Evolutionary conservation across 2,888 invertebrate genomes (phyloP).

Genomic region (Pimpla rufipes): DNA sequence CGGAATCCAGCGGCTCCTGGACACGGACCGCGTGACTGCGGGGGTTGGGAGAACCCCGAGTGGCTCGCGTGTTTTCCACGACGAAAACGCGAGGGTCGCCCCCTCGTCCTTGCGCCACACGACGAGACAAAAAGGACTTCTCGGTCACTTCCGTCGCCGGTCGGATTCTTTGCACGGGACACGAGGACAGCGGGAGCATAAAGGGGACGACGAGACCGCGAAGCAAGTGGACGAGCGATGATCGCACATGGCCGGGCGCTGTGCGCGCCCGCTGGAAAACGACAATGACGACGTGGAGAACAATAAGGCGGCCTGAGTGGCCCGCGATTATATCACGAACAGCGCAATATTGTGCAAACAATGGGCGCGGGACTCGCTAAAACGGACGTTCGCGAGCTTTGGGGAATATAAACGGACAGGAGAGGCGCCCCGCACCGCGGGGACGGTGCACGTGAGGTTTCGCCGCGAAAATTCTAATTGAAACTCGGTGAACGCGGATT

Average conservation of each 20-base stretch:
- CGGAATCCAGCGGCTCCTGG: background rate
- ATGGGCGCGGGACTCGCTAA: background rate
- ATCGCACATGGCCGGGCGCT: background rate
- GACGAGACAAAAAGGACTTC: conserved; percentile 12
- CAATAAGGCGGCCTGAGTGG: conserved; percentile 10
- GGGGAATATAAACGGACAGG: background rate
- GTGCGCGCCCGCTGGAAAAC: conserved; percentile 2
- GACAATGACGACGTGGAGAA: background rate
- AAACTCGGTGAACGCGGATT: too few relatives aligned
- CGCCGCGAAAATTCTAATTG: too few relatives aligned
- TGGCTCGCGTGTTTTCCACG: background rate
- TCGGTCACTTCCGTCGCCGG: background rate
- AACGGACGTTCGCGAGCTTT: background rate
- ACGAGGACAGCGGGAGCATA: background rate
- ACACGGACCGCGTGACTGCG: background rate
- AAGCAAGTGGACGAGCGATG: conserved; percentile 10
- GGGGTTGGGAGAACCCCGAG: background rate
- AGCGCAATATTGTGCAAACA: conserved; percentile 5
- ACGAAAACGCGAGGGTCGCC: conserved; percentile 15
- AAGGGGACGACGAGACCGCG: background rate
- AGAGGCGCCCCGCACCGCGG: background rate
- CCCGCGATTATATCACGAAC: conserved; percentile 14
- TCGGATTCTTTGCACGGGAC: conserved; percentile 9
- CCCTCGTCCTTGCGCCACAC: background rate
- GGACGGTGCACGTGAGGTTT: too few relatives aligned